Percentiles rank a stretch among this genome's conserved stretches.
phyloP scores from a whole-genome alignment of 2,113 vertebrate genomes.

The crab-eating macaque (Macaca fascicularis) region DNA sequence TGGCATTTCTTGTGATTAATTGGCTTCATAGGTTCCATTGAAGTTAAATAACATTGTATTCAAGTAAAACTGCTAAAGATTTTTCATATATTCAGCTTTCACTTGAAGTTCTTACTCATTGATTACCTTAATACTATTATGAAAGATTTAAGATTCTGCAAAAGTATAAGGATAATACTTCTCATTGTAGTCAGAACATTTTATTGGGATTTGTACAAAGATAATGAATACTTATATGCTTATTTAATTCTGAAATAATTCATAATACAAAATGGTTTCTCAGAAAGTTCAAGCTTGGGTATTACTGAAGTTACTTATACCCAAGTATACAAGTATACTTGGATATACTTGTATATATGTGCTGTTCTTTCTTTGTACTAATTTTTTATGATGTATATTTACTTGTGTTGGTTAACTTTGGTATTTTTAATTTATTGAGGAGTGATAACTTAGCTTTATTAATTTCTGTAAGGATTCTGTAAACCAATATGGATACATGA shows the following conservation, averaged over 20 bases:
- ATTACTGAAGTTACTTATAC: background rate
- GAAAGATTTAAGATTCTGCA: background rate
- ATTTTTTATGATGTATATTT: background rate
- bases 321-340: too few relatives aligned
- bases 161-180: background rate
- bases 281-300: background rate
- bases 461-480: background rate
- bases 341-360: background rate
- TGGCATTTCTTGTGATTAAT: background rate
- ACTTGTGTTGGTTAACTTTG: background rate
- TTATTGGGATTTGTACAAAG: background rate
- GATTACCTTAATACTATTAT: background rate
- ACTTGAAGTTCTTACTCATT: background rate
- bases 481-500: background rate
- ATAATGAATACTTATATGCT: background rate
- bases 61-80: background rate
- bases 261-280: background rate
- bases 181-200: background rate
- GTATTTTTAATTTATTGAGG: background rate
- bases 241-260: background rate
- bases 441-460: background rate
- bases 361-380: background rate
- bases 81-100: background rate
- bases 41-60: background rate
- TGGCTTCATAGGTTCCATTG: background rate